Conservation (phyloP, 2,888 invertebrate species). For the Drosophila ezoana region DNA sequence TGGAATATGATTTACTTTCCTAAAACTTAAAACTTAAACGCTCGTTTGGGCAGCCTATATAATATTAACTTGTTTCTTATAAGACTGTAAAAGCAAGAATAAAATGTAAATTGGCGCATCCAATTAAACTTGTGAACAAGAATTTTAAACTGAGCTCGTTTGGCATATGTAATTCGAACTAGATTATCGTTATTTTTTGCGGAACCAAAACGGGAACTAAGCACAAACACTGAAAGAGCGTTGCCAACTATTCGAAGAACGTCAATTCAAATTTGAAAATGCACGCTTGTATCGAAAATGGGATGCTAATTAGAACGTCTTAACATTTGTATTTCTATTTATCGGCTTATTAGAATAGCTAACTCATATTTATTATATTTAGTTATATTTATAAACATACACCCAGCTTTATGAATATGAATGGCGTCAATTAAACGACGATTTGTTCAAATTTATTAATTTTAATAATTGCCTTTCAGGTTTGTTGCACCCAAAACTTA, state of each 20-base stretch:
- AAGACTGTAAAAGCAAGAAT: too few species aligned
- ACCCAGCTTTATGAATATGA: conserved; percentile 6
- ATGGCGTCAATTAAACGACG: conserved; percentile 35
- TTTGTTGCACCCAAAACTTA: conserved; percentile 37
- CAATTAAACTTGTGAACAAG: too few species aligned
- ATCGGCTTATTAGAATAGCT: conserved; percentile 5
- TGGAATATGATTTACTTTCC: background rate
- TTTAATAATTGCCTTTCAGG: conserved; percentile 34
- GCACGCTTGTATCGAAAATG: too few species aligned
- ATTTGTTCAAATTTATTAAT: conserved; percentile 51
- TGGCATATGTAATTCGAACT: background rate
- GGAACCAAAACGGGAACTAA: conserved; percentile 9
- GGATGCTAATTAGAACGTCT: background rate
- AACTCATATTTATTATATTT: conserved; percentile 18
- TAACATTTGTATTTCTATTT: background rate
- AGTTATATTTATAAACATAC: background rate
- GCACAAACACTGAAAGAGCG: background rate
- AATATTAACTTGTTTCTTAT: too few species aligned
- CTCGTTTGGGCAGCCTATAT: background rate
- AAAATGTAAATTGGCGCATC: too few species aligned
- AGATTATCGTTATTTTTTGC: too few species aligned
- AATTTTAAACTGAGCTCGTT: too few species aligned
- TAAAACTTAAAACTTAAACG: background rate
- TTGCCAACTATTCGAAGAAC: conserved; percentile 34
- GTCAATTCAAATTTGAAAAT: background rate